These are phyloP conservation scores for Diarsia rubi DNA, from an alignment of 2,888 invertebrate genomes.

Conservation along the genomic window DNA sequence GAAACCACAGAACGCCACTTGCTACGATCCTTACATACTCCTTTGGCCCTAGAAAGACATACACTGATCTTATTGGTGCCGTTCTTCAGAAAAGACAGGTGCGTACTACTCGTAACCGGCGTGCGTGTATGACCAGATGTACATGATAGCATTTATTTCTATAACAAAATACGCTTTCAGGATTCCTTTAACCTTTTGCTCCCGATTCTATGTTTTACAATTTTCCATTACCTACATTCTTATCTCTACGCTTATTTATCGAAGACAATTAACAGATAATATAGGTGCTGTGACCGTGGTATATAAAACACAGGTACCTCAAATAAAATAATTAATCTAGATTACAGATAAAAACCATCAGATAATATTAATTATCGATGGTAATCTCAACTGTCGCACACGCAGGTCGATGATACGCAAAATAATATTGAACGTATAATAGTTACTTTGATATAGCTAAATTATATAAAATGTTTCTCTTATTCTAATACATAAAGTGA, in stretches of 20 bases:
- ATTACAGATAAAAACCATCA: conserved; percentile 7
- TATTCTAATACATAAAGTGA: not conserved
- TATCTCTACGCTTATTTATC: conserved; percentile 45
- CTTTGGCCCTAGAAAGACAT: too few relatives aligned
- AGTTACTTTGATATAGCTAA: not conserved
- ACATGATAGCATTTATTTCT: not conserved
- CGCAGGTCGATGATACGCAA: not conserved
- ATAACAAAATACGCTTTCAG: conserved; percentile 1
- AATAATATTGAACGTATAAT: not conserved
- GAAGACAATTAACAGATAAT: conserved; percentile 3
- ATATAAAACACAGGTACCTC: conserved; percentile 3
- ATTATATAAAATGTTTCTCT: not conserved
- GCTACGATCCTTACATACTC: too few relatives aligned
- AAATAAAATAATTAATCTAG: conserved; percentile 33
- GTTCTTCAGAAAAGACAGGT: too few relatives aligned
- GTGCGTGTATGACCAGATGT: too few relatives aligned
- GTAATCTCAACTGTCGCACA: conserved; percentile 13
- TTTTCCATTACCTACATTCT: not conserved
- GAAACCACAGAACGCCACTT: too few relatives aligned
- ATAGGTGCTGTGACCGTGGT: not conserved
- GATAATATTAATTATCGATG: not conserved
- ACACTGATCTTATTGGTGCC: too few relatives aligned
- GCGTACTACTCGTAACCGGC: too few relatives aligned
- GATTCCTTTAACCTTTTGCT: conserved; percentile 10
- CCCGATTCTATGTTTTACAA: conserved; percentile 8